phyloP scores from a whole-genome alignment of 2,797 vertebrate species.

The Threskiornis aethiopicus region DNA sequence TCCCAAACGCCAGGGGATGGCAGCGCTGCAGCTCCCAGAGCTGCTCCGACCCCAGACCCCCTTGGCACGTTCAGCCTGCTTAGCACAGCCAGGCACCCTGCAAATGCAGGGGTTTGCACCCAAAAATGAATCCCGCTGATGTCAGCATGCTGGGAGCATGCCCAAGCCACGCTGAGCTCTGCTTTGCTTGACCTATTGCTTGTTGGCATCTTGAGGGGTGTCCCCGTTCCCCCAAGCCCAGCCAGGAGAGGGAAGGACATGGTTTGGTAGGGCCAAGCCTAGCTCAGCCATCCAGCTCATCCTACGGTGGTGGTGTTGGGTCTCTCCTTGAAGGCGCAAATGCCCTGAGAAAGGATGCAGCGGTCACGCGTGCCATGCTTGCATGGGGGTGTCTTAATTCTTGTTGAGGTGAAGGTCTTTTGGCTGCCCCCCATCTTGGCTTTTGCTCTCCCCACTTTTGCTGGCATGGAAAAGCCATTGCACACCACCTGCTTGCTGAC shows the following conservation, averaged over 20 bases:
- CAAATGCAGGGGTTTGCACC: not conserved
- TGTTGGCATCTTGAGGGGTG: not conserved
- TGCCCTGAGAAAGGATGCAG: not conserved
- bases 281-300: not conserved
- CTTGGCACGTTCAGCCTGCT: not conserved
- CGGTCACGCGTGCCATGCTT: fast-evolving
- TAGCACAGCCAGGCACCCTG: not conserved
- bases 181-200: not conserved
- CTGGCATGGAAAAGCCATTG: not conserved
- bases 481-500: not conserved
- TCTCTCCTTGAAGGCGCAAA: not conserved
- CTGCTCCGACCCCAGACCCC: not conserved
- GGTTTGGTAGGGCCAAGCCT: not conserved
- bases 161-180: not conserved
- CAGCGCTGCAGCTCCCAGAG: not conserved
- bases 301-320: fast-evolving
- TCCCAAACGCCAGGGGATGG: not conserved
- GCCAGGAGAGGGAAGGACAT: not conserved
- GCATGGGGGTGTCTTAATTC: not conserved
- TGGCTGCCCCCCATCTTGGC: not conserved
- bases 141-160: not conserved
- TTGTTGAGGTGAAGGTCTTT: not conserved
- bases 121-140: not conserved
- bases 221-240: fast-evolving
- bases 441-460: not conserved